These are phyloP conservation scores for Atethmia centrago DNA, from an alignment of 2,888 invertebrate species.

Conservation along the genomic window DNA sequence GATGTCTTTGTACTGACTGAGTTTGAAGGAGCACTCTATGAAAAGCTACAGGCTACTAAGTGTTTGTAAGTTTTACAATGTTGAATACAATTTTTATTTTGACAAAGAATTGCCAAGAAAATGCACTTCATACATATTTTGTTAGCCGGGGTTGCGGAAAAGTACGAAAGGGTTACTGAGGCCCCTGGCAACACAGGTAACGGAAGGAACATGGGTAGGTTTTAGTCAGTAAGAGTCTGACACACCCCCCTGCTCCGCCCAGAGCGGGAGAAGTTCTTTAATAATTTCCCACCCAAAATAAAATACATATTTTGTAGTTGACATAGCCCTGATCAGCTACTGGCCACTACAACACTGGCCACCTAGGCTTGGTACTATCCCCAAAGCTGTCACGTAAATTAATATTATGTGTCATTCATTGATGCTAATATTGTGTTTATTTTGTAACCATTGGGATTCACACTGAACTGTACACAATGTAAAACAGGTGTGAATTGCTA, in stretches of 20 bases:
- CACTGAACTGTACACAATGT: not conserved
- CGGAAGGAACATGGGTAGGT: no score
- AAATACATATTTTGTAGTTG: not conserved
- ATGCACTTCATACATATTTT: not conserved
- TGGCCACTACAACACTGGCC: not conserved
- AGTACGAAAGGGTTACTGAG: no score
- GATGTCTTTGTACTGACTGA: constrained; percentile 95
- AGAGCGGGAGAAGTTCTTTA: no score
- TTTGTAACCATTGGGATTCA: not conserved
- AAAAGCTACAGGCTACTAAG: constrained; percentile 91
- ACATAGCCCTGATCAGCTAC: not conserved
- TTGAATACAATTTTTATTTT: not conserved
- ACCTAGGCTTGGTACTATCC: not conserved
- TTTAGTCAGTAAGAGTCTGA: no score
- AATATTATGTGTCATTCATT: not conserved
- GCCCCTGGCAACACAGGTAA: no score
- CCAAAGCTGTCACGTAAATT: not conserved
- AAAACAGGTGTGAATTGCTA: not conserved
- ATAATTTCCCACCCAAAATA: no score
- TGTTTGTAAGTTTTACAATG: constrained; percentile 91
- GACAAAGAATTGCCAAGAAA: not conserved
- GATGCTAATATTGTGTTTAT: not conserved
- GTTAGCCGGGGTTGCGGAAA: no score
- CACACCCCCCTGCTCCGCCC: no score
- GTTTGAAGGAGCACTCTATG: constrained; percentile 94